Base-by-base conservation (phyloP, 2,888 invertebrate species). In the Brachyptera putata region DNA sequence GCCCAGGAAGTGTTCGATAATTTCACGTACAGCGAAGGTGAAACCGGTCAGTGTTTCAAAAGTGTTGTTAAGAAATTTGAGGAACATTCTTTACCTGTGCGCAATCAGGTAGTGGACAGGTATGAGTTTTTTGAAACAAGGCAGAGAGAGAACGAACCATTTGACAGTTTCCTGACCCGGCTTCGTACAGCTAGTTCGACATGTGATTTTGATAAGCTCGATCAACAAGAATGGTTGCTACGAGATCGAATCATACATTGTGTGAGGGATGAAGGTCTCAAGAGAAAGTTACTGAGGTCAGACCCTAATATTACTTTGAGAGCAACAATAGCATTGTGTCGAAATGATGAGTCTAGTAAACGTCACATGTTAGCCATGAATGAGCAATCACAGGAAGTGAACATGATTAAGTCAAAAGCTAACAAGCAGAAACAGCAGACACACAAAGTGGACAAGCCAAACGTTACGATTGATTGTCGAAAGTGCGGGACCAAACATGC, bases 141-240 rank as follows among this genome's bases (percentile, higher is more conserved):
- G 22, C 46, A 46, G 24, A 46, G 9, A 22, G 46, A 46, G 24
- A 21, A 21, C n/a, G 46, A 46, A 24, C 46, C 46, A 46, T 46
- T 46, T 24, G 46, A 46, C 46, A 46, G 22, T 5, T 46, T 46
- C 46, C 1, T 46, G 24, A 46, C 21, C n/a, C 18, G 46, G n/a
- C 22, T 46, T n/a, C 21, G 18, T 21, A 46, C 46, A 22, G 3
- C 46, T 46, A 24, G 21, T 21, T n/a, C 21, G 1, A 11, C 21
- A 24, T 46, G 46, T 46, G 46, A 46, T n/a, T 46, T 46, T 24
- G 46, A 24, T 4, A 21, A 21, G n/a, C n/a, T n/a, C n/a, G n/a
- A n/a, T 22, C 24, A 46, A 24, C 24, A 22, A 3, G 30, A 30
- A 30, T 30, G 30, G 30, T 30, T 30, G 30, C 5, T 30, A 5